phyloP scores from a whole-genome alignment of 2,113 vertebrate genomes.

The Oncorhynchus tshawytscha region DNA sequence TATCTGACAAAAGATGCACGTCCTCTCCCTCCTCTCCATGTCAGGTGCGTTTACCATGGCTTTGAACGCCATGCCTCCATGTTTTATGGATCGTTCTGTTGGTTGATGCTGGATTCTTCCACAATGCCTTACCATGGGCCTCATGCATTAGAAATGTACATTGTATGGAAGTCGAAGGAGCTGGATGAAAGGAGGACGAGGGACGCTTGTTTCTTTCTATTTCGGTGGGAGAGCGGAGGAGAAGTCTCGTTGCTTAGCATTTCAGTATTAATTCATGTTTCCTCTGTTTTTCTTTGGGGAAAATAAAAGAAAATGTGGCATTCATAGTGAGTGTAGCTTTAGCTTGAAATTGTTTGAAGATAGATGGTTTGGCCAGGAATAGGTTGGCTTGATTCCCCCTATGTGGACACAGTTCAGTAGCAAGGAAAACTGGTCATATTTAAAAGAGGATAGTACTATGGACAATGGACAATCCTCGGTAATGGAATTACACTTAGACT shows the following conservation, averaged over 20 bases:
- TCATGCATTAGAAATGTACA: slow-evolving; percentile 75
- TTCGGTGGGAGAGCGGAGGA: slow-evolving; percentile 33
- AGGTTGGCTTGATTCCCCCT: neutral
- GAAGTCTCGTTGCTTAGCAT: slow-evolving; percentile 13
- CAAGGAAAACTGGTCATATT: too few relatives aligned
- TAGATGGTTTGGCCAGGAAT: neutral
- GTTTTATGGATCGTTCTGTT: slow-evolving; percentile 78
- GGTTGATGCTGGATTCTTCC: slow-evolving; percentile 66
- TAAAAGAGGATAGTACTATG: too few relatives aligned
- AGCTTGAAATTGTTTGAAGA: neutral
- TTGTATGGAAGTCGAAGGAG: slow-evolving; percentile 11
- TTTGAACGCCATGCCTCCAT: slow-evolving; percentile 71
- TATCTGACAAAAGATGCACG: slow-evolving; percentile 60
- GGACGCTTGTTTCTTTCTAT: slow-evolving; percentile 35
- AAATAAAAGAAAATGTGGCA: too few relatives aligned
- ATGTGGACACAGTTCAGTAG: neutral
- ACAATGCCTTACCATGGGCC: slow-evolving; percentile 59
- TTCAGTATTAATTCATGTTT: slow-evolving; percentile 28
- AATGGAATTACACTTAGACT: too few relatives aligned
- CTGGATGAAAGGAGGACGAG: slow-evolving; percentile 36
- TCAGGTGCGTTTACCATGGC: slow-evolving; percentile 74
- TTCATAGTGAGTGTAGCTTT: neutral
- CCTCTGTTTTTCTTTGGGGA: neutral
- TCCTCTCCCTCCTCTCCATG: slow-evolving; percentile 48
- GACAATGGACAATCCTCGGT: too few relatives aligned